Evolutionary conservation across 2,113 vertebrate genomes (phyloP), one percentile per base, ranked within the genome.

Genomic region (Dryoscopus gambensis): DNA sequence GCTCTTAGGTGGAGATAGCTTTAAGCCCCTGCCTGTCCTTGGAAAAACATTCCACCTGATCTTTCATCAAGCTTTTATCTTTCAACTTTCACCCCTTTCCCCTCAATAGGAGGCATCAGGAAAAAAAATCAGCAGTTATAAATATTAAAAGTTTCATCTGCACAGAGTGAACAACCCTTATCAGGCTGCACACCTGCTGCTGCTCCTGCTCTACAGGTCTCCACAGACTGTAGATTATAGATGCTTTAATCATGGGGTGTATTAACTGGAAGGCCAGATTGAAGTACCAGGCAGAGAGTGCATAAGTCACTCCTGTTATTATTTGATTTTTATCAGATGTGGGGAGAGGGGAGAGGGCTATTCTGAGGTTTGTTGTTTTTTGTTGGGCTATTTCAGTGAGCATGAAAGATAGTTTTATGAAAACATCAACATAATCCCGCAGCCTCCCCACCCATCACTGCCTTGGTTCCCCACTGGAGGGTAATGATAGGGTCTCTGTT

Each of bases 91-190:
- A 79, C 89, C 55, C 5, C 31, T 30, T 24, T 64, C n/a, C 40
- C 73, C 87, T 84, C 78, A 50, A 63, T 35, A 70, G 90, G 85
- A 92, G 39, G 63, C 82, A 93, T 90, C 59, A 21, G 76, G 93
- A 14, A 56, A 86, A 84, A 87, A 73, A 91, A 90, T 80, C 87
- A 91, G 75, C 67, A 6, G 85, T 90, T 96, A 93, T 92, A 96
- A 94, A 95, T 97, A 96, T 93, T 90, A 80, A 95, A 97, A 95
- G 92, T 96, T 97, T 86, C 89, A 78, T 94, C 90, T 85, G 92
- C 82, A 16, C 37, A 3, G 63, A 94, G 74, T 17, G 83, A 95
- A 83, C 78, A 93, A 19, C 44, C 75, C 96, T 97, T 97, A 96
- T 96, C 96, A 93, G 94, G 82, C 96, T 73, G 82, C 92, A 86